These are phyloP conservation scores for Tragopan temminckii DNA, from an alignment of 2,797 vertebrate species.

Conservation along the genomic window DNA sequence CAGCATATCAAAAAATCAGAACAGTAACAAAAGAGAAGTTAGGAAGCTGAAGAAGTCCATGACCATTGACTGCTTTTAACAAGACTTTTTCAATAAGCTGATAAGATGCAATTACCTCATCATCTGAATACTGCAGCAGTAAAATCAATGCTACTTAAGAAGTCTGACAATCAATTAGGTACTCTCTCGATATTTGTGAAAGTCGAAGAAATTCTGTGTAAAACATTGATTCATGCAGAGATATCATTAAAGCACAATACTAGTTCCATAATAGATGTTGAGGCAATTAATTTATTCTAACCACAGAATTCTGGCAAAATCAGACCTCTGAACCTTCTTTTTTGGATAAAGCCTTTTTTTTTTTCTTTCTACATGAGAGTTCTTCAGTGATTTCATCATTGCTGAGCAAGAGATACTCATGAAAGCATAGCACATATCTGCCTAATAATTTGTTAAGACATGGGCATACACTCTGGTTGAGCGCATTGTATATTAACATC, in stretches of 20 bases:
- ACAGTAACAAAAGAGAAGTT: conserved; percentile 16
- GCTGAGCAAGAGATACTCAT: neutral
- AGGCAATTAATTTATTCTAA: conserved; percentile 51
- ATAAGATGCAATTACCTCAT: conserved; percentile 81
- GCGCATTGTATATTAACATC: neutral
- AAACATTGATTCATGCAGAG: conserved; percentile 65
- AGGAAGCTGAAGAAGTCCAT: neutral
- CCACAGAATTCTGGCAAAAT: conserved; percentile 63
- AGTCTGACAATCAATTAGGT: conserved; percentile 77
- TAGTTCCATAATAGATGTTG: conserved; percentile 32
- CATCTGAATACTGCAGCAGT: conserved; percentile 67
- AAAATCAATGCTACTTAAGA: conserved; percentile 80
- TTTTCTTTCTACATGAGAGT: neutral
- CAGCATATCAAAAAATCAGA: rapidly evolving
- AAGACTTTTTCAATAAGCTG: conserved; percentile 71
- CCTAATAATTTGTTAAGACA: neutral
- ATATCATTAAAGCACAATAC: conserved; percentile 70
- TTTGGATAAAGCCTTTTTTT: conserved; percentile 29
- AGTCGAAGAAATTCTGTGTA: conserved; percentile 69
- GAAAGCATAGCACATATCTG: neutral
- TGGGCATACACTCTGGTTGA: neutral
- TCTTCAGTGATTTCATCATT: conserved; percentile 7
- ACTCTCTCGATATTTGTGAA: conserved; percentile 70
- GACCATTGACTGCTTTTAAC: conserved; percentile 65
- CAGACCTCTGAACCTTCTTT: conserved; percentile 32